Base-by-base conservation (phyloP, 1,140 invertebrate genomes). In the Geopemphigus sp. region DNA sequence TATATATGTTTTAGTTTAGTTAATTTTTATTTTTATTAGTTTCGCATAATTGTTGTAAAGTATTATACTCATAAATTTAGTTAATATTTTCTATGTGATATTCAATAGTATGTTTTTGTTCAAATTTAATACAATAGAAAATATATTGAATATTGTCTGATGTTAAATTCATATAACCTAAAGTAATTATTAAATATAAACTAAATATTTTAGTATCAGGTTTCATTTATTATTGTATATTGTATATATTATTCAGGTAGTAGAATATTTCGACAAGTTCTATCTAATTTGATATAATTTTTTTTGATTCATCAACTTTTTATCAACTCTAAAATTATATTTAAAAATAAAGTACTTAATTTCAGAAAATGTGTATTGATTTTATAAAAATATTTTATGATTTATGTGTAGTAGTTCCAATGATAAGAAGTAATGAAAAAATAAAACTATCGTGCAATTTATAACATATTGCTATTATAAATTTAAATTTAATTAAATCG, bases 91-190 rank as follows among this genome's bases (percentile, higher is more conserved):
- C 32, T 39, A 39, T 57, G 54, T 74, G 72, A 57, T 74, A 74
- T n/a, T 74, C 19, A 57, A 57, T 74, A 74, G 54, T 74, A 11
- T 39, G 72, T 57, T 74, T 73, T 22, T 74, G 29, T 74, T 74
- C 5, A 56, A 53, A 22, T 57, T 26, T 22, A 39, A 74, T 74
- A 39, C 22, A 22, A 74, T 74, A 74, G 22, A 26, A 26, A 70
- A 19, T 26, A 53, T 53, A 53, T 53, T 70, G 10, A 53, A 29
- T 19, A 70, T n/a, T 53, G 45, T 8, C 47, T 53, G 8, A 29
- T 53, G 24, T 70, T 53, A 53, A 70, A 50, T 26, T 70, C 45
- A 1, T 70, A n/a, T 26, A 1, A 19, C 11, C 24, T 70, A 22
- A 24, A 45, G 14, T 47, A 68, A 24, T 50, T 68, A 68, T 50